These are phyloP conservation scores for Eupithecia abbreviata DNA, from an alignment of 2,888 invertebrate genomes.

Conservation along the genomic window DNA sequence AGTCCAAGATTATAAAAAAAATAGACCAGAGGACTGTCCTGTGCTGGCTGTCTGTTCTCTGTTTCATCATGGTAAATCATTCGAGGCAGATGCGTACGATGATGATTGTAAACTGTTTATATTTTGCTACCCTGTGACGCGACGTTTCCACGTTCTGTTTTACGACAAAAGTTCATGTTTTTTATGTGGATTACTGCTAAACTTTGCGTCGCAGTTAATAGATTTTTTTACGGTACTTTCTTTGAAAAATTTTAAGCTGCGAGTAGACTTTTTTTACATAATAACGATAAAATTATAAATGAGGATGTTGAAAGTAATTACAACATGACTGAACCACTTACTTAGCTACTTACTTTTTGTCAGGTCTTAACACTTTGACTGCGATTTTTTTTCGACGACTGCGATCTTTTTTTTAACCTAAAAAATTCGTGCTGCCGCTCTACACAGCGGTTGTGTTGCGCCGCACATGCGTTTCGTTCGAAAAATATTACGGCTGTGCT, in stretches of 20 bases:
- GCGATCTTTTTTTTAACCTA: no score
- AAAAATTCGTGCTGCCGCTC: no score
- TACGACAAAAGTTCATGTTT: constrained; percentile 28
- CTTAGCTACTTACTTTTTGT: neutral
- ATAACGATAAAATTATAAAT: neutral
- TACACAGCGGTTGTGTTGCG: no score
- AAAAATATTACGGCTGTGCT: no score
- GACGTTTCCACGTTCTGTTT: constrained; percentile 25
- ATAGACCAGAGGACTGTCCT: no score
- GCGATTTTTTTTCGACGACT: no score
- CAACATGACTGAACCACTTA: neutral
- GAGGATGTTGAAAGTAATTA: neutral
- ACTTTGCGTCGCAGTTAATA: constrained; percentile 8
- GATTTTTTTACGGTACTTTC: constrained; percentile 4
- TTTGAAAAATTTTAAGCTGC: neutral
- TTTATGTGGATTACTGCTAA: constrained; percentile 8
- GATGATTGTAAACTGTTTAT: constrained; percentile 9
- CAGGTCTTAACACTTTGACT: neutral
- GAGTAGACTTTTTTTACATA: neutral
- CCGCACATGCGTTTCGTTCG: no score
- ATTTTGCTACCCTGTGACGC: constrained; percentile 22
- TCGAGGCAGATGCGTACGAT: neutral
- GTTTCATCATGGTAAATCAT: neutral
- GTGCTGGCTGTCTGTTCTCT: no score
- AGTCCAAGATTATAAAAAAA: no score